Evolutionary conservation across 2,113 vertebrate species (phyloP), one percentile per base, ranked within the genome.

Genomic region (Apodemus sylvaticus): DNA sequence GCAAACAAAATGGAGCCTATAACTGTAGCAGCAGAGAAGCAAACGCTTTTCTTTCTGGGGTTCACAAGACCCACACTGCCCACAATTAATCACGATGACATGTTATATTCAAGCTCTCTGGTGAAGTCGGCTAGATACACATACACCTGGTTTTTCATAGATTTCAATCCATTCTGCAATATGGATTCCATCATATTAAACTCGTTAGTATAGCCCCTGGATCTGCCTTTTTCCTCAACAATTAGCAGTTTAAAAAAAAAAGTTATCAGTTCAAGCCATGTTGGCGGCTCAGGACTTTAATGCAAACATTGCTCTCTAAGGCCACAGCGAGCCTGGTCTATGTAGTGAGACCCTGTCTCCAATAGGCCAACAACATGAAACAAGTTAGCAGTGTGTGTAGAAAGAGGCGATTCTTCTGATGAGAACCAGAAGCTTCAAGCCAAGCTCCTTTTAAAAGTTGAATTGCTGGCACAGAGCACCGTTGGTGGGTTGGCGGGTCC

Each of bases 21-120:
- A 94, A 98, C 88, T 97, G 96, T 87, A 98, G 96, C 81, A 98
- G 90, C 93, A 96, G 96, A 97, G 98, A 98, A 98, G 98, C 98
- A 98, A 98, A 98, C 51, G 97, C 95, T 98, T 98, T 98, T 98
- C 97, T 98, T 99, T 98, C 98, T 98, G 97, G 97, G 95, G 97
- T 98, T 98, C 98, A 96, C 98, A 98, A 98, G 98, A 98, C 98
- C 98, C 98, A 98, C 98, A 98, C 98, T 98, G 98, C 98, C 97
- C 97, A 98, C 98, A 98, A 99, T 99, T 99, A 98, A 98, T 98
- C 98, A 99, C 98, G 97, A 98, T 98, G 98, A 99, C 98, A 98
- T 55, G 26, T 94, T 94, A 96, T 86, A 98, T 98, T 98, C 98
- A 98, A 90, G 86, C 97, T 96, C 95, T 97, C 24, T 97, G 96